A percentile compares a stretch with the other conserved stretches of the same genome.
phyloP scores from a whole-genome alignment of 2,113 vertebrate genomes.

The Barnardius zonarius region DNA sequence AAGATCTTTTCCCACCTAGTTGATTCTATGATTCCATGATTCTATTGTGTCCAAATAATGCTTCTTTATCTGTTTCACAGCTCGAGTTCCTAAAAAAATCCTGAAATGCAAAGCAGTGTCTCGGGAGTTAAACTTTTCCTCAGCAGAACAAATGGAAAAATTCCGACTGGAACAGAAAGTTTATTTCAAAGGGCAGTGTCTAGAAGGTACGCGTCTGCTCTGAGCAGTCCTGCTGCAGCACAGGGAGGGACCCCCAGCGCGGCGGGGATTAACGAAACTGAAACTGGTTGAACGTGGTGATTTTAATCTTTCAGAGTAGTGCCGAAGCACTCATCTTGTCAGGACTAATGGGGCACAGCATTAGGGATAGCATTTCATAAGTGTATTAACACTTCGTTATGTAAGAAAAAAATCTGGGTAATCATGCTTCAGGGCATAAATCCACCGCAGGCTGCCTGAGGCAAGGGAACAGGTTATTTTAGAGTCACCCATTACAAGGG shows the following conservation, averaged over 20 bases:
- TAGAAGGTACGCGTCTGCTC: constrained; percentile 86
- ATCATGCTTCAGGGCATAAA: constrained; percentile 44
- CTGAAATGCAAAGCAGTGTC: constrained; percentile 98
- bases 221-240: neutral
- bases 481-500: neutral
- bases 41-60: neutral
- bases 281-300: neutral
- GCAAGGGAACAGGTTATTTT: neutral
- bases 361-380: constrained; percentile 61
- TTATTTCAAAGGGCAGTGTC: constrained; percentile 98
- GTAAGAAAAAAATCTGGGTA: constrained; percentile 62
- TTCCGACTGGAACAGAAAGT: constrained; percentile 99
- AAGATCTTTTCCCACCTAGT: neutral
- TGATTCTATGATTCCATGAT: neutral
- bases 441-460: constrained; percentile 37
- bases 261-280: neutral
- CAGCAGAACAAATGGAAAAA: constrained; percentile 97
- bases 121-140: constrained; percentile 97
- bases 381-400: constrained; percentile 58
- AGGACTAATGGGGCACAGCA: constrained; percentile 29
- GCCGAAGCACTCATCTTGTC: neutral
- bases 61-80: constrained; percentile 73
- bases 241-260: neutral
- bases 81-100: constrained; percentile 98
- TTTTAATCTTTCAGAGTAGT: constrained; percentile 42